Percentiles rank a stretch among this genome's conserved stretches.
phyloP scores from a whole-genome alignment of 2,888 invertebrate species.

The Emesis russula region DNA sequence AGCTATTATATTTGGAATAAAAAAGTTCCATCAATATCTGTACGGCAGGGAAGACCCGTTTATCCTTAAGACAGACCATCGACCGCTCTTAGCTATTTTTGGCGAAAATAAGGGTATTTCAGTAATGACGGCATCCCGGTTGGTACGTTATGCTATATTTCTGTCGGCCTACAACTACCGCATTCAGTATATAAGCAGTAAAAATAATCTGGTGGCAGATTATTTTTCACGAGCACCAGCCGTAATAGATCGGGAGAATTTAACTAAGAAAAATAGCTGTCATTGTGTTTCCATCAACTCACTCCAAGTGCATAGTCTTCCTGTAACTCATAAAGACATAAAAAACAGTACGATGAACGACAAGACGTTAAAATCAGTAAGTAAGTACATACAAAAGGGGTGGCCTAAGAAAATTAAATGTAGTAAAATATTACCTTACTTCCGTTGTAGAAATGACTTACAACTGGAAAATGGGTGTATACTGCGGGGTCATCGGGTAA shows the following conservation, averaged over 20 bases:
- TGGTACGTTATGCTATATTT: slow-evolving; percentile 87
- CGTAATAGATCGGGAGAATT: slow-evolving; percentile 14
- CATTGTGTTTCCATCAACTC: slow-evolving; percentile 23
- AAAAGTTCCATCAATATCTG: slow-evolving; percentile 49
- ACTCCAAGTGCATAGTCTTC: slow-evolving; percentile 23
- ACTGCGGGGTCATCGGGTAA: slow-evolving; percentile 71
- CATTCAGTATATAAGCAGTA: slow-evolving; percentile 86
- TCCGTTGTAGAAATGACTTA: slow-evolving; percentile 45
- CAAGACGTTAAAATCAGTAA: slow-evolving; percentile 35
- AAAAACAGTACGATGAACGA: slow-evolving; percentile 57
- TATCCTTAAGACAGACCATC: slow-evolving; percentile 84
- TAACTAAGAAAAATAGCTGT: slow-evolving; percentile 65
- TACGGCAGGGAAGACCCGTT: slow-evolving; percentile 68
- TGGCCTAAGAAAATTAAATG: slow-evolving; percentile 66
- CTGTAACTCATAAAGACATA: slow-evolving; percentile 48
- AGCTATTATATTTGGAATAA: slow-evolving; percentile 50
- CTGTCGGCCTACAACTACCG: slow-evolving; percentile 84
- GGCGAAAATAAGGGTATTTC: slow-evolving; percentile 84
- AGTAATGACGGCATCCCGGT: slow-evolving; percentile 83
- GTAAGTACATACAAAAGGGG: slow-evolving; percentile 48
- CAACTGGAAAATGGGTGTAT: slow-evolving; percentile 59
- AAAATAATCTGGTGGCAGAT: slow-evolving; percentile 75
- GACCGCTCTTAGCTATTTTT: slow-evolving; percentile 86
- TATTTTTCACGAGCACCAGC: slow-evolving; percentile 69
- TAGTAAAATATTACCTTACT: slow-evolving; percentile 51